Evolutionary conservation across 1,140 invertebrate species (phyloP).

Genomic region (Bombus pascuorum): DNA sequence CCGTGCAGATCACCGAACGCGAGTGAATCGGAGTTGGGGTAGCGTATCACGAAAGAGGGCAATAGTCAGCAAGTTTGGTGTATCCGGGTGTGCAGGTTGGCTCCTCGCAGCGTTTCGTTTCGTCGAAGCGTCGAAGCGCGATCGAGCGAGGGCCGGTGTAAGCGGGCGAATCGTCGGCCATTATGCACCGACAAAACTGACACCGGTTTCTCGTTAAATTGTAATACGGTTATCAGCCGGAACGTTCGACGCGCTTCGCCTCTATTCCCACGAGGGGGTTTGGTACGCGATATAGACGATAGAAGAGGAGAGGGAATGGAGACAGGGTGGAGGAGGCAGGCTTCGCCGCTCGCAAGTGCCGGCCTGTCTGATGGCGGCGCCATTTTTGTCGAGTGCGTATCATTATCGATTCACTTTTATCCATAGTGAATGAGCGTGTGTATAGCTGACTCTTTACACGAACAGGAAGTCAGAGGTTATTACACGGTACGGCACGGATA

Average conservation of each 20-base stretch:
- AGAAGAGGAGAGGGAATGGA: too few relatives aligned
- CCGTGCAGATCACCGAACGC: background rate
- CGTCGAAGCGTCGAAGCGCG: background rate
- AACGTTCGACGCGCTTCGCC: slow-evolving; percentile 71
- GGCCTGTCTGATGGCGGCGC: slow-evolving; percentile 50
- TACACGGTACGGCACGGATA: slow-evolving; percentile 64
- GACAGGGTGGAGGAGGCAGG: background rate
- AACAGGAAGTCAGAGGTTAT: slow-evolving; percentile 68
- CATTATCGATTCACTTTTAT: slow-evolving; percentile 74
- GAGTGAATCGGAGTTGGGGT: background rate
- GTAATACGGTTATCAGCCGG: slow-evolving; percentile 72
- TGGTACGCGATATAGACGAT: background rate
- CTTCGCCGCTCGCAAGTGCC: slow-evolving; percentile 21
- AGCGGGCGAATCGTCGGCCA: slow-evolving; percentile 49
- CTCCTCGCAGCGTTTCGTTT: slow-evolving; percentile 3
- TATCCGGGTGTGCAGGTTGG: background rate
- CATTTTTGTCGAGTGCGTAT: slow-evolving; percentile 74
- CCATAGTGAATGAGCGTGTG: slow-evolving; percentile 57
- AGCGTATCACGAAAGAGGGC: background rate
- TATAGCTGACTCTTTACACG: slow-evolving; percentile 62
- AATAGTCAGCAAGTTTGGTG: slow-evolving; percentile 29
- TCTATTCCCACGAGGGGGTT: slow-evolving; percentile 69
- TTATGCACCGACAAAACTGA: slow-evolving; percentile 68
- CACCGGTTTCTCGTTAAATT: slow-evolving; percentile 68
- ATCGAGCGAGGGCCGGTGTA: slow-evolving; percentile 14